phyloP scores from a whole-genome alignment of 2,888 invertebrate genomes.

The Chrysotoxum bicinctum region DNA sequence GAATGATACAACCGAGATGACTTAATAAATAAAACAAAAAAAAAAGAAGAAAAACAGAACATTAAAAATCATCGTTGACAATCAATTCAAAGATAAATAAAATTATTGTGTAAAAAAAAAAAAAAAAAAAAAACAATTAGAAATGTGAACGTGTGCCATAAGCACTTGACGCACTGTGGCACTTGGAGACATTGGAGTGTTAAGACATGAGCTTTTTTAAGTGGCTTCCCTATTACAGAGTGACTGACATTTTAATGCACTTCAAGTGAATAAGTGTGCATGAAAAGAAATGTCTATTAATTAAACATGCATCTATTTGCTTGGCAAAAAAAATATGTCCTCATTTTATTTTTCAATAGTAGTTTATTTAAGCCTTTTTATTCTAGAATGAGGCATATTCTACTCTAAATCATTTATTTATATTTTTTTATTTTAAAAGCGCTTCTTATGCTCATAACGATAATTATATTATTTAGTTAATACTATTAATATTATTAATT shows the following conservation, averaged over 20 bases:
- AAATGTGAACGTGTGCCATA: conserved; percentile 13
- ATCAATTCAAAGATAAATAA: conserved; percentile 4
- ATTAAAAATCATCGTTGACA: conserved; percentile 1
- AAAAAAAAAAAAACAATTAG: neutral
- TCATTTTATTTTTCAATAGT: neutral
- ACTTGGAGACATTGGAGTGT: neutral
- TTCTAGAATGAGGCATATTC: too few species aligned
- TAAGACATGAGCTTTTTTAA: conserved; percentile 1
- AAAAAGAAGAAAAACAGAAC: neutral
- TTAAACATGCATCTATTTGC: neutral
- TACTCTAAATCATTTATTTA: too few species aligned
- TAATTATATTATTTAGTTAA: too few species aligned
- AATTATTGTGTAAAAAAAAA: neutral
- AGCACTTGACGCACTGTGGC: conserved; percentile 15
- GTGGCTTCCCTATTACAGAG: conserved; percentile 7
- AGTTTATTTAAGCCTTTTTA: too few species aligned
- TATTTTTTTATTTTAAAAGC: too few species aligned
- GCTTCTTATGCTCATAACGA: too few species aligned
- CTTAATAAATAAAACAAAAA: conserved; percentile 10
- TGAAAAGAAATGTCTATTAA: neutral
- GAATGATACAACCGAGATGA: neutral
- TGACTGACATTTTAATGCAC: conserved; percentile 23
- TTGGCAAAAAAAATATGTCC: neutral
- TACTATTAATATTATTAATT: too few species aligned
- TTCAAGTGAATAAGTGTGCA: neutral